Base-by-base conservation (phyloP, 2,888 invertebrate genomes). In the Cephus rjabovi region DNA sequence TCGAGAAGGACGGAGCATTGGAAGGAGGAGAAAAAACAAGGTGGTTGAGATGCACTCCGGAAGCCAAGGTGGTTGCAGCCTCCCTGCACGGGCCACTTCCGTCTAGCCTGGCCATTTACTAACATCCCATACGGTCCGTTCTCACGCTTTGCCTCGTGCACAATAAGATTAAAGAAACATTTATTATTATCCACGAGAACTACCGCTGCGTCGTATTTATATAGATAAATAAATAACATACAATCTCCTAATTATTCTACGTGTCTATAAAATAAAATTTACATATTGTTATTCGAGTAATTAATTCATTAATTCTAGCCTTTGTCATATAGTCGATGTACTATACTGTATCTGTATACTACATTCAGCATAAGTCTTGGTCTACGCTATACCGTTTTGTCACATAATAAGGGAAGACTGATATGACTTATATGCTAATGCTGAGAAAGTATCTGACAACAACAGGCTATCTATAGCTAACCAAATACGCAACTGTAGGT, bases 1-100 rank as follows among this genome's bases (percentile, higher is more conserved):
- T 70, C 79, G 80, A 85, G 11, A 69, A 40, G 23, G 37, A 30
- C 34, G 78, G 68, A 71, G 40, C 35, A 12, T 75, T 56, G 0
- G n/a, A 69, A 33, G 31, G 82, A 82, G 83, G 85, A 81, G 81
- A 81, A 83, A 86, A 87, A 85, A 88, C 85, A 88, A 89, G 88
- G 87, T 89, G 89, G 88, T 87, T 86, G 86, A 84, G 84, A 86
- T 81, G 77, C 84, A 87, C 88, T 89, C 88, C 91, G 91, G 91
- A 91, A 91, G 91, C 90, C 89, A 91, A 90, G 90, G 90, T 90
- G 91, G 90, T 90, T 88, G 88, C 89, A 90, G 89, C 89, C 88
- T 89, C 89, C 88, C 87, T 83, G 85, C 86, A 85, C 87, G 84
- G 87, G 86, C 89, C 89, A 87, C 90, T 91, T 91, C 91, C 90